Evolutionary conservation across 2,113 vertebrate genomes (phyloP).

Genomic region (Crotophaga sulcirostris): DNA sequence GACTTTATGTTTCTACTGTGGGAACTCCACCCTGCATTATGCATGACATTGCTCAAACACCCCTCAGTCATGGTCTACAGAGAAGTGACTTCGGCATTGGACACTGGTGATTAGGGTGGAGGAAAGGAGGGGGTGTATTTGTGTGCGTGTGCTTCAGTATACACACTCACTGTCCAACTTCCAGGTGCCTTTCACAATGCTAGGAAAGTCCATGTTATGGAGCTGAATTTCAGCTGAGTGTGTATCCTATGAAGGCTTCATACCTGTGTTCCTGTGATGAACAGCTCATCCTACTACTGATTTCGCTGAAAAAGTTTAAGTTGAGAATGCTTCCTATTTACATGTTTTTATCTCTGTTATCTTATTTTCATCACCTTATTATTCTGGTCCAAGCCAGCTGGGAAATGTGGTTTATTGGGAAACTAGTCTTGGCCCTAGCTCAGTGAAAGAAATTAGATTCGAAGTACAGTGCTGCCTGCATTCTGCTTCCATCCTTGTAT

Average conservation of each 20-base stretch:
- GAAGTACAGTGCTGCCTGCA: neutral
- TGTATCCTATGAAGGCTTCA: neutral
- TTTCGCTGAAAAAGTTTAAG: neutral
- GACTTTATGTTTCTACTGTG: neutral
- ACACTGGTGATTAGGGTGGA: neutral
- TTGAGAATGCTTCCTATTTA: neutral
- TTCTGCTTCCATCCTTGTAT: neutral
- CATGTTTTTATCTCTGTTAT: neutral
- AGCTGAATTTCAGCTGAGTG: neutral
- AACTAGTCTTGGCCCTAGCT: neutral
- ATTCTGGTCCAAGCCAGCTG: neutral
- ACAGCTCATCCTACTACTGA: neutral
- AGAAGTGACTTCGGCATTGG: neutral
- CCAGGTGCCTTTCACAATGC: neutral
- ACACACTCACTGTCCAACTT: neutral
- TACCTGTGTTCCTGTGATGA: neutral
- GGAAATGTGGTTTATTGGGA: neutral
- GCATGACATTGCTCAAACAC: neutral
- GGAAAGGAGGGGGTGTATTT: neutral
- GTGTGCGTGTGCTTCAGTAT: too few species aligned
- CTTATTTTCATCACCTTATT: neutral
- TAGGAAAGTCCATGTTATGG: neutral
- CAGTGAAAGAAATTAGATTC: neutral
- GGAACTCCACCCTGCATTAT: neutral
- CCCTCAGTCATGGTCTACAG: neutral